Percentiles rank a stretch among this genome's conserved stretches.
phyloP scores from a whole-genome alignment of 2,797 vertebrate genomes.

The Pseudopleuronectes americanus region DNA sequence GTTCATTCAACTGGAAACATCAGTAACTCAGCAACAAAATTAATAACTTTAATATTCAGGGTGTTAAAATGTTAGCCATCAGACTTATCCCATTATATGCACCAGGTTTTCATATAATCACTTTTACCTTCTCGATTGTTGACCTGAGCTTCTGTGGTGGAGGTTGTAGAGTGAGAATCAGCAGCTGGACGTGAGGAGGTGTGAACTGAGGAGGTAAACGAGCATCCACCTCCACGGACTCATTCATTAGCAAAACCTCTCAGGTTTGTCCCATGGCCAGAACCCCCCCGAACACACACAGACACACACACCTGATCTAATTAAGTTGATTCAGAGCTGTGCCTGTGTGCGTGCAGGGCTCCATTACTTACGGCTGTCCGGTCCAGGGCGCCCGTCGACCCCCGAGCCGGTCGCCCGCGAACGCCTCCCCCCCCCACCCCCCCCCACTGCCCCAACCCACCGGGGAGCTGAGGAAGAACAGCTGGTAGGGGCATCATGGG shows the following conservation, averaged over 20 bases:
- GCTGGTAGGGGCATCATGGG: conserved; percentile 74
- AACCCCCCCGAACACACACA: not conserved
- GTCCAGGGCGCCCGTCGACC: conserved; percentile 63
- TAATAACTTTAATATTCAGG: no score
- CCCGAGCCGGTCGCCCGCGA: conserved; percentile 63
- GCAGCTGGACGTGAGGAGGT: no score
- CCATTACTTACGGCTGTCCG: conserved; percentile 81
- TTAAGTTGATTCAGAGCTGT: conserved; percentile 82
- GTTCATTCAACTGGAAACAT: no score
- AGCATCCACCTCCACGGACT: conserved; percentile 42
- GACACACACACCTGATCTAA: conserved; percentile 55
- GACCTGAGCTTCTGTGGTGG: no score
- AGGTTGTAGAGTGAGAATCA: no score
- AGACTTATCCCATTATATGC: no score
- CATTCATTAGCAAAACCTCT: conserved; percentile 38
- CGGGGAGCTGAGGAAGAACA: conserved; percentile 54
- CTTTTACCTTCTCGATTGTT: no score
- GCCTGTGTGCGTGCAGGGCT: conserved; percentile 55
- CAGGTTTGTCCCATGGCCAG: conserved; percentile 30
- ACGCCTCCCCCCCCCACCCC: conserved; percentile 52
- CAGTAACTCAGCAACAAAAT: no score
- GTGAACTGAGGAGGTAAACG: no score
- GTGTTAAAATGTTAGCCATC: no score
- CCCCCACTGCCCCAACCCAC: not conserved
- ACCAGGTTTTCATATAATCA: no score